phyloP scores from a whole-genome alignment of 2,888 invertebrate species.

The Himalopsyche kuldschensis region DNA sequence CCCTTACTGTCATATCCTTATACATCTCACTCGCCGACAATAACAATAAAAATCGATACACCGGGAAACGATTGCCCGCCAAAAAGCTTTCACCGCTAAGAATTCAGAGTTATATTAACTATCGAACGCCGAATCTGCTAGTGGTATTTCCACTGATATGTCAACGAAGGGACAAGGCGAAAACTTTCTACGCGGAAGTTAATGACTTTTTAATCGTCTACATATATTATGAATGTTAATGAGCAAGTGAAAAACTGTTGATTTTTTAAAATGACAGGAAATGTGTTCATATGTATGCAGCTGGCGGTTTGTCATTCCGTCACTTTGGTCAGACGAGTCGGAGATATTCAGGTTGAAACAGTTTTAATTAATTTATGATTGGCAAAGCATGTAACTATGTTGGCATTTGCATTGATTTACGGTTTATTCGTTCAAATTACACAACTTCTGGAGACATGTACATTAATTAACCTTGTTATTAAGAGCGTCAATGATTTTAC shows the following conservation, averaged over 20 bases:
- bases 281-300: not conserved
- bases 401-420: not conserved
- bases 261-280: not conserved
- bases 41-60: not conserved
- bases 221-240: conserved; percentile 5
- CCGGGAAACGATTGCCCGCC: not conserved
- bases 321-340: not conserved
- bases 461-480: not conserved
- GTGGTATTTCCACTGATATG: not conserved
- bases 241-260: not conserved
- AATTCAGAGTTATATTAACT: not conserved
- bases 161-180: not conserved
- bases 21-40: not conserved
- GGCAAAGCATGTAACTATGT: not conserved
- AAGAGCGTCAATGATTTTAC: too few species aligned
- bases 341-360: not conserved
- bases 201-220: conserved; percentile 2
- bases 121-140: not conserved
- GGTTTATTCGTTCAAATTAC: not conserved
- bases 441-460: not conserved
- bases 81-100: not conserved
- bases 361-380: not conserved
- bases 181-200: conserved; percentile 11
- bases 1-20: not conserved
- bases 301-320: not conserved